Conservation (phyloP, 2,888 invertebrate species). For the Crossocerus cetratus region DNA sequence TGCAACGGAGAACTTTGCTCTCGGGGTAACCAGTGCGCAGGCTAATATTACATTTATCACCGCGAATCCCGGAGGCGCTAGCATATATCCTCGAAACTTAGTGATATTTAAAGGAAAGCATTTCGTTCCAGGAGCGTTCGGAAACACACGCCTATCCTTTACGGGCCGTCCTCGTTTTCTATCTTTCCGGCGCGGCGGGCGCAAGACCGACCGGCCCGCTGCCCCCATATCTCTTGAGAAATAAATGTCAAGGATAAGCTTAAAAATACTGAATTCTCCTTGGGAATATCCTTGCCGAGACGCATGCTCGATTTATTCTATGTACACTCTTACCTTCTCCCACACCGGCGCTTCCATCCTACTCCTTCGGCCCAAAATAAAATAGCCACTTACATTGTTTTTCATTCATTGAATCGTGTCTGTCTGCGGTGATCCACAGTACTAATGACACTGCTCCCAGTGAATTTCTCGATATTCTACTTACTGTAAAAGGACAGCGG, state of each 20-base stretch:
- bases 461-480: no score
- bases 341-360: background rate
- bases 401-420: no score
- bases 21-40: no score
- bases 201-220: slow-evolving; percentile 25
- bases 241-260: slow-evolving; percentile 55
- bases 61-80: no score
- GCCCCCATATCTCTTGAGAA: slow-evolving; percentile 43
- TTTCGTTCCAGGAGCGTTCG: slow-evolving; percentile 25
- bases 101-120: slow-evolving; percentile 31
- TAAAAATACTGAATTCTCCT: slow-evolving; percentile 47
- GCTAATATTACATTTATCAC: no score
- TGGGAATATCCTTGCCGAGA: slow-evolving; percentile 39
- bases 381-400: no score
- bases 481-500: no score
- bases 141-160: slow-evolving; percentile 53
- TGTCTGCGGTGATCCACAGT: no score
- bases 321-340: slow-evolving; percentile 9
- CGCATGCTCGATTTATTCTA: slow-evolving; percentile 37
- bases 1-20: no score
- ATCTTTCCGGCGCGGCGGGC: slow-evolving; percentile 37
- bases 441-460: no score
- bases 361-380: no score
- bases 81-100: no score
- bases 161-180: slow-evolving; percentile 46